A percentile compares a stretch with the other conserved stretches of the same genome.
Evolutionary conservation across 1,140 invertebrate genomes (phyloP).

Genomic region (Microplitis mediator): DNA sequence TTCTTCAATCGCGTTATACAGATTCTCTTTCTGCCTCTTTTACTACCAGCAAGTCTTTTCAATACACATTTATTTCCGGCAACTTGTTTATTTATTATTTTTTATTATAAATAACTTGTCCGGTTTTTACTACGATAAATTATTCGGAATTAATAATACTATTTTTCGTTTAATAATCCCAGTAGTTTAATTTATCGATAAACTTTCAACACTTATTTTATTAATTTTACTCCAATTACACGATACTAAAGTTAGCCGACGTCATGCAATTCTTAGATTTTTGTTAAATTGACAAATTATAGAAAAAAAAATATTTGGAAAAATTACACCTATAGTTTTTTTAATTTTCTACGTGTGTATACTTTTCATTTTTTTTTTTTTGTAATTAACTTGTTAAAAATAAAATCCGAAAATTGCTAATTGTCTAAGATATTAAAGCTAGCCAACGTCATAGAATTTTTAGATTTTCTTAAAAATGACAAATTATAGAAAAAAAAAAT

Average conservation of each 20-base stretch:
- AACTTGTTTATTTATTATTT: constrained; percentile 1
- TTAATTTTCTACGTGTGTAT: no score
- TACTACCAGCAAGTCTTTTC: neutral
- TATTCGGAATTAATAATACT: neutral
- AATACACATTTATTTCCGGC: neutral
- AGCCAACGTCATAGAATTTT: no score
- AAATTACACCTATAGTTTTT: no score
- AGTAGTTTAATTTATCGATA: neutral
- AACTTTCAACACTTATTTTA: neutral
- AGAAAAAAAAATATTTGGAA: no score
- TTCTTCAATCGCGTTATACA: constrained; percentile 15
- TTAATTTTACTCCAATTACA: no score
- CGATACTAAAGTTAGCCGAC: no score
- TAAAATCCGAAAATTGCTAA: no score
- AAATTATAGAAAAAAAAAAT: no score
- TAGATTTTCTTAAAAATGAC: no score
- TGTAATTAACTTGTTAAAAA: neutral
- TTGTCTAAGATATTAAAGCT: no score
- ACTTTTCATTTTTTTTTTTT: neutral
- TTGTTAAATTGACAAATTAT: no score
- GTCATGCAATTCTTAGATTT: no score
- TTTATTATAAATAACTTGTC: neutral
- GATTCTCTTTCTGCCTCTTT: neutral
- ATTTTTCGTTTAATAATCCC: neutral
- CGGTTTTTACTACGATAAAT: neutral